phyloP scores from a whole-genome alignment of 2,888 invertebrate species.

The Steromphala cineraria region DNA sequence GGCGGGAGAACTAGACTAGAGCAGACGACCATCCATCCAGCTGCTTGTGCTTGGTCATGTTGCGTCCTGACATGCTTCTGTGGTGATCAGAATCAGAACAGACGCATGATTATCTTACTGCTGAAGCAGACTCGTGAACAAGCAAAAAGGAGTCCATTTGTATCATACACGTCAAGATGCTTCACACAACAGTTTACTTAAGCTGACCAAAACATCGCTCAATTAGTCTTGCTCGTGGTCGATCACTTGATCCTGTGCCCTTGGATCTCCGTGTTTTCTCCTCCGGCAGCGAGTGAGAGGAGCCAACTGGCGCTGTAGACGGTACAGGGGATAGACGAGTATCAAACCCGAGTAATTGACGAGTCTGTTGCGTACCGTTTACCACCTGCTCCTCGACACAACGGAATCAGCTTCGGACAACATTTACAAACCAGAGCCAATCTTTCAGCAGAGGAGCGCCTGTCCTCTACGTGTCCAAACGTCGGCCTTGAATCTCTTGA shows the following conservation, averaged over 20 bases:
- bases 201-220: not conserved
- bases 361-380: no score
- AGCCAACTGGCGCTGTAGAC: not conserved
- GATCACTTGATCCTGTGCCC: not conserved
- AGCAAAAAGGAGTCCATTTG: no score
- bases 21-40: constrained; percentile 10
- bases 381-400: no score
- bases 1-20: not conserved
- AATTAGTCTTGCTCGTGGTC: not conserved
- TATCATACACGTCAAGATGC: no score
- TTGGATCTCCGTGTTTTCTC: not conserved
- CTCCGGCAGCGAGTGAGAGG: not conserved
- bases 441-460: no score
- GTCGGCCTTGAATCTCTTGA: no score
- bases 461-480: no score
- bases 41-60: not conserved
- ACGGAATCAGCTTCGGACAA: no score
- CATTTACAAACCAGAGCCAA: no score
- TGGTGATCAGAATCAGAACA: not conserved
- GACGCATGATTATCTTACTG: not conserved
- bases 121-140: not conserved
- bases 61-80: not conserved
- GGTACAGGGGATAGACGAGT: no score
- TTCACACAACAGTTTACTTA: not conserved
- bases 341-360: no score